Base-by-base conservation (phyloP, 2,888 invertebrate species). In the Helleia helle region DNA sequence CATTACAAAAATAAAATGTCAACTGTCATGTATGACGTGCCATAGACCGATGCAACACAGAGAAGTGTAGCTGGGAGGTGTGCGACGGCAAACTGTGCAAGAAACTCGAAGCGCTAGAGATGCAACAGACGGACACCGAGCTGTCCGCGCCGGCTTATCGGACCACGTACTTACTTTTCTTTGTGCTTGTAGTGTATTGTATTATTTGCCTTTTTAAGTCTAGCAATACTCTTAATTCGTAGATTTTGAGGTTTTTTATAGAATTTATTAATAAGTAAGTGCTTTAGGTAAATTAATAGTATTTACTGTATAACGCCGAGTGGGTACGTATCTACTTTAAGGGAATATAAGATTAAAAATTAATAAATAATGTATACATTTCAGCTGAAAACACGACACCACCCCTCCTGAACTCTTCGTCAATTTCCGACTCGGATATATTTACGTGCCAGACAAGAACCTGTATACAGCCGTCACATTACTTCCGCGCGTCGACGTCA, bases 51-150 rank as follows among this genome's bases (percentile, higher is more conserved):
- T 84, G 83, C 67, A 73, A 80, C 61, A 75, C 58, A 38, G 71
- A 73, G 62, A 75, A 76, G 58, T 81, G 81, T 61, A 75, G 68
- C 52, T 84, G 80, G 81, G 81, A 81, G 55, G 64, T 61, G 48
- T 84, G 83, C 63, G 75, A 79, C 44, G 83, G 83, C 44, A 81
- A 79, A 54, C 67, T 83, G n/a, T 84, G 83, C 62, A 81, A 83
- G 62, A 52, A 72, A 56, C 58, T 76, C 64, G 77, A 77, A 55
- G 72, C 74, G 2, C 46, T 81, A 5, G 80, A 81, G 50, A 57
- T 79, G 44, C 77, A 79, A 51, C 72, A 75, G 56, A 56, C 61
- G 0, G 56, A 62, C 48, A 68, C 70, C 25, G 47, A 60, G 29
- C 61, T 73, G 25, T 18, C n/a, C n/a, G n/a, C n/a, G n/a, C n/a